Conservation (phyloP, 2,888 invertebrate species). For the Drosophila leonis region DNA sequence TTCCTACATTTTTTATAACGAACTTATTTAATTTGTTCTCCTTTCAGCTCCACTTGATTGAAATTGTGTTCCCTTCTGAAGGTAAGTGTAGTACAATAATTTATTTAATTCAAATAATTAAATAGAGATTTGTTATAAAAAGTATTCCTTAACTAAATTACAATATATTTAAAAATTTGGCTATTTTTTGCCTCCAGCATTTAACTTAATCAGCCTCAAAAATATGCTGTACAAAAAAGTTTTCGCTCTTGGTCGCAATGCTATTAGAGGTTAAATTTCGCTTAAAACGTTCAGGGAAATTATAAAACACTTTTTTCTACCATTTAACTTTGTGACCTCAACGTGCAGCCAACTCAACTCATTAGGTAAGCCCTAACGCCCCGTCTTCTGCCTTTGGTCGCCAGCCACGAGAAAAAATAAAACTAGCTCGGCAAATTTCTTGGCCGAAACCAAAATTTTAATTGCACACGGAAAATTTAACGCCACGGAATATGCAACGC, state of each 20-base stretch:
- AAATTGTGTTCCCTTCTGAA: constrained; percentile 17
- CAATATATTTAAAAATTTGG: not conserved
- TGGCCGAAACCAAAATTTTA: constrained; percentile 57
- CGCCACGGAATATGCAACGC: constrained; percentile 62
- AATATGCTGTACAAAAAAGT: not conserved
- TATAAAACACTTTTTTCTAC: constrained; percentile 12
- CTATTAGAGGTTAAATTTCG: not conserved
- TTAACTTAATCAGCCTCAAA: not conserved
- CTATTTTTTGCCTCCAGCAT: not conserved
- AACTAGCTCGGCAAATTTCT: constrained; percentile 28
- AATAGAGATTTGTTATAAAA: not conserved
- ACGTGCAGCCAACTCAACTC: constrained; percentile 29
- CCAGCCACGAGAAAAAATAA: not conserved
- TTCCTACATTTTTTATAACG: constrained; percentile 34
- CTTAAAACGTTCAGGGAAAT: constrained; percentile 2
- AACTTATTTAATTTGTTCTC: constrained; percentile 3
- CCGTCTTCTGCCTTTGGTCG: not conserved
- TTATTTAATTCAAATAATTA: not conserved
- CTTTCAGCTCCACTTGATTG: constrained; percentile 49
- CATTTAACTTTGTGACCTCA: constrained; percentile 30
- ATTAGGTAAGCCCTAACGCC: constrained; percentile 20
- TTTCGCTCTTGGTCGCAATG: not conserved
- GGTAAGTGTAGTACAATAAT: constrained; percentile 55
- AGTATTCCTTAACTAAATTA: not conserved
- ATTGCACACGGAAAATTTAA: constrained; percentile 61